Conservation (phyloP, 1,140 invertebrate species). For the Platyura marginata region DNA sequence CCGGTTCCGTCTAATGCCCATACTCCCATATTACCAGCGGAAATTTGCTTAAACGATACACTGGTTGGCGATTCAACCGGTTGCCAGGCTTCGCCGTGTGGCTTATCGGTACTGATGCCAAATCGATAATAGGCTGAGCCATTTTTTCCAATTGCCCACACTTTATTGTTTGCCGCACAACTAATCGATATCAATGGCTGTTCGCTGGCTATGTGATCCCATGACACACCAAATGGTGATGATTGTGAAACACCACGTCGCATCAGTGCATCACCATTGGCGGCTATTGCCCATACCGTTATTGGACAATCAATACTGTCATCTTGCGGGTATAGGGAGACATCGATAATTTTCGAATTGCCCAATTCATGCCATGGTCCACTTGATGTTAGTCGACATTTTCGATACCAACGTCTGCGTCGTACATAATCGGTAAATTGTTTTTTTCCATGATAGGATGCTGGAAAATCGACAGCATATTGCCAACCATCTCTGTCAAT, state of each 20-base stretch:
- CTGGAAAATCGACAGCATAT: conserved; percentile 81
- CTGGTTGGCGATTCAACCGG: conserved; percentile 26
- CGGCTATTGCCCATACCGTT: conserved; percentile 61
- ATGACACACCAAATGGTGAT: conserved; percentile 48
- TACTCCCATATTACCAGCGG: conserved; percentile 46
- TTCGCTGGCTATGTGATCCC: conserved; percentile 63
- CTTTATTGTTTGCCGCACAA: conserved; percentile 39
- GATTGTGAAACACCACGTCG: conserved; percentile 50
- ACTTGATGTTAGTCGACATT: conserved; percentile 57
- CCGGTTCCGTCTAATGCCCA: conserved; percentile 46
- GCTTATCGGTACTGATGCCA: conserved; percentile 42
- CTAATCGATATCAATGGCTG: conserved; percentile 56
- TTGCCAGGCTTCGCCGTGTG: conserved; percentile 33
- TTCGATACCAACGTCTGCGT: conserved; percentile 65
- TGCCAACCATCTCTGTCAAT: conserved; percentile 86
- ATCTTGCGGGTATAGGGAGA: conserved; percentile 30
- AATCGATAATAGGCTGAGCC: conserved; percentile 63
- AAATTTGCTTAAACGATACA: conserved; percentile 54
- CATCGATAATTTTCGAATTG: conserved; percentile 62
- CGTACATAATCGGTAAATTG: conserved; percentile 77
- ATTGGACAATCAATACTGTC: conserved; percentile 20
- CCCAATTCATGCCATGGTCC: conserved; percentile 78
- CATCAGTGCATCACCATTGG: conserved; percentile 65
- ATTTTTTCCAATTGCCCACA: conserved; percentile 76
- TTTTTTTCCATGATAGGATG: conserved; percentile 66